Conservation (phyloP, 2,888 invertebrate genomes). For the Sympetrum striolatum region DNA sequence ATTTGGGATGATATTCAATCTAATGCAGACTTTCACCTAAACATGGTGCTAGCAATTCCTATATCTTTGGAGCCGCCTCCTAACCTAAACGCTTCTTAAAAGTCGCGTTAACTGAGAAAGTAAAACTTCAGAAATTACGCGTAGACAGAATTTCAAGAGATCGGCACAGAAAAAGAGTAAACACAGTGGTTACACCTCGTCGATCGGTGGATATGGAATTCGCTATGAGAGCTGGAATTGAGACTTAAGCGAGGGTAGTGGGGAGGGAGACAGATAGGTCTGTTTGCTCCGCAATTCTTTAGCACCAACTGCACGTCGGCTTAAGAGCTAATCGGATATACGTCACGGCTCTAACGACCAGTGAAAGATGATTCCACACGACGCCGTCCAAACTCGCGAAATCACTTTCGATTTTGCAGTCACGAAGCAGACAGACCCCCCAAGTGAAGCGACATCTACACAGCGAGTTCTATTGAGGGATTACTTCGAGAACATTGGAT, state of each 20-base stretch:
- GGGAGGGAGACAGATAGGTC: background rate
- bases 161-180: too few relatives aligned
- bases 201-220: background rate
- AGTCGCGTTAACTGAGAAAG: too few relatives aligned
- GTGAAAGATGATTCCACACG: background rate
- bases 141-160: too few relatives aligned
- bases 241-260: background rate
- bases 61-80: too few relatives aligned
- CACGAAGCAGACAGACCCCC: background rate
- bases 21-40: too few relatives aligned
- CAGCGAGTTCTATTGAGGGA: too few relatives aligned
- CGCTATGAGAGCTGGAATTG: background rate
- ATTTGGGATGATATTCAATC: too few relatives aligned
- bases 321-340: background rate
- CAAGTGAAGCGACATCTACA: background rate
- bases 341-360: background rate
- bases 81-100: too few relatives aligned
- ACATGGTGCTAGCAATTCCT: too few relatives aligned
- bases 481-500: too few relatives aligned
- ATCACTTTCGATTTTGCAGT: background rate
- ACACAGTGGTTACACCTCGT: too few relatives aligned
- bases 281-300: background rate
- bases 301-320: background rate
- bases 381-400: background rate
- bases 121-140: too few relatives aligned